Base-by-base conservation (phyloP, 1,140 invertebrate genomes). In the Drosophila takahashii region DNA sequence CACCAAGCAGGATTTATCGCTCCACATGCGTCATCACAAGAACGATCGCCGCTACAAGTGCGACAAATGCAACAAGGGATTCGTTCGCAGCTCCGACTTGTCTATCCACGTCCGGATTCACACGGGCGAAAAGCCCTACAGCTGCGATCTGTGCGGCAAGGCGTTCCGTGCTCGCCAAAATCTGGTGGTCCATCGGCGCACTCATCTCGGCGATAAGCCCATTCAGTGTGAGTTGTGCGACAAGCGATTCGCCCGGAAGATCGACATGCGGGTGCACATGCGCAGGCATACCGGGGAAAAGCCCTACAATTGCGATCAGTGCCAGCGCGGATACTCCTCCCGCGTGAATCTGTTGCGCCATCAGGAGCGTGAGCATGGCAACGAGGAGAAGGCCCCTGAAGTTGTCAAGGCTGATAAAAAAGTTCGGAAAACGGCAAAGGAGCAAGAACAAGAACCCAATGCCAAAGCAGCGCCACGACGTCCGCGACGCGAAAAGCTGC, bases 41-140 rank as follows among this genome's bases (percentile, higher is more conserved):
- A 95, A 95, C 5, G 96, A 96, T 85, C 95, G 96, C 54, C 96
- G 96, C 3, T 92, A 95, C 93, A 86, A 93, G n/a, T 94, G 94
- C 76, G 93, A 92, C 3, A 92, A 94, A 41, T 94, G 94, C 66
- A 93, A 93, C 16, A 93, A 94, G 58, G 93, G 87, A 10, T 93
- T 93, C 61, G 91, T 94, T 74, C 80, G 92, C 22, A 93, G 93
- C 32, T 94, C 94, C 29, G 94, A 94, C 91, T 74, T 94, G 56
- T 93, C 93, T 22, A 93, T 94, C 10, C 91, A 92, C 29, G 69
- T 79, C 36, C 74, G 91, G 0, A 78, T 91, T 13, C 91, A 92
- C 3, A 91, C 91, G 2, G 91, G 90, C 2, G 91, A 92, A 52
- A 92, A 92, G 53, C 91, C 91, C 74, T 92, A 85, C 87, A 44